Conservation (phyloP, 2,888 invertebrate species). For the Cataglyphis livida region DNA sequence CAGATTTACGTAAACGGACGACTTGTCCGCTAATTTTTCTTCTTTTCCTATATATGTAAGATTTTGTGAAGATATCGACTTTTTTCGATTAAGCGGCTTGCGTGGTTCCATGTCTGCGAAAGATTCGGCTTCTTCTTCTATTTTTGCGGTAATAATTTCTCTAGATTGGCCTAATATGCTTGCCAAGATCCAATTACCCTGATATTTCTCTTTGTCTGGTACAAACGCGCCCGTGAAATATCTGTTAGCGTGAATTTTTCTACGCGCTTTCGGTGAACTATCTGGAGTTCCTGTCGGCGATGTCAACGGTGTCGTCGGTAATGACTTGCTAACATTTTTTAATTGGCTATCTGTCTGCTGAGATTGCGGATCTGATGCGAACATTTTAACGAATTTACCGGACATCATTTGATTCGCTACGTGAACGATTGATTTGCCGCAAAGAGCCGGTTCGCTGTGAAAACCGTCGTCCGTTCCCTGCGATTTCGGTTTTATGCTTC, state of each 20-base stretch:
- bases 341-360: constrained; percentile 50
- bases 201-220: constrained; percentile 83
- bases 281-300: constrained; percentile 89
- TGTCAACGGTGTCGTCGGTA: constrained; percentile 90
- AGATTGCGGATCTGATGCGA: constrained; percentile 59
- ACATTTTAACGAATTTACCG: constrained; percentile 73
- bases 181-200: constrained; percentile 89
- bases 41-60: constrained; percentile 81
- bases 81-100: constrained; percentile 83
- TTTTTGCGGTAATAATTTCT: constrained; percentile 87
- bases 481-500: constrained; percentile 84
- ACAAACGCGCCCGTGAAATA: constrained; percentile 87
- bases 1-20: constrained; percentile 70
- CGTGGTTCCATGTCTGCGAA: constrained; percentile 59
- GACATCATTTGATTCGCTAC: constrained; percentile 85
- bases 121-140: constrained; percentile 88
- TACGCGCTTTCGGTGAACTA: constrained; percentile 87
- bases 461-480: constrained; percentile 90
- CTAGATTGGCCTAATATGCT: constrained; percentile 90
- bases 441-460: constrained; percentile 88
- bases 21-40: constrained; percentile 81
- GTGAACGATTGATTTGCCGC: constrained; percentile 89
- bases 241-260: constrained; percentile 87
- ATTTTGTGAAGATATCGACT: constrained; percentile 84
- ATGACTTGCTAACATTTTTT: constrained; percentile 88